Evolutionary conservation across 2,797 vertebrate species (phyloP).

Genomic region (Spinibarbus caldwelli): DNA sequence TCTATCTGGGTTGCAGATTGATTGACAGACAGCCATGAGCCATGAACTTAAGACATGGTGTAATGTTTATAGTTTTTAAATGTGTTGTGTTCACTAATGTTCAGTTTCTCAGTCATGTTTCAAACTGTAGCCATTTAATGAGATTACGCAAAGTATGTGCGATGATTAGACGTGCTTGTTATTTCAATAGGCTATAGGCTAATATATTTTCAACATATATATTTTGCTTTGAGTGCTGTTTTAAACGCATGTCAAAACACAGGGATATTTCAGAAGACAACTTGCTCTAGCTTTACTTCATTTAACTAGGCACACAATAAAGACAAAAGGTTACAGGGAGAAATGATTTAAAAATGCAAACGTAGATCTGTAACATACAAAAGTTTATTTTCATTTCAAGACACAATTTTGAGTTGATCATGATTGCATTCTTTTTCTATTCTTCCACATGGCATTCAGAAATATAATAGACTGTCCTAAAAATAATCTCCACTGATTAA

Average conservation of each 20-base stretch:
- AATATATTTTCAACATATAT: neutral
- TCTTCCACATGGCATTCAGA: neutral
- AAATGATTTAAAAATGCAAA: slow-evolving; percentile 25
- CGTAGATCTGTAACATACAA: neutral
- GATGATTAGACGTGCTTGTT: neutral
- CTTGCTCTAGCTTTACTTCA: neutral
- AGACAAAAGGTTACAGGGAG: neutral
- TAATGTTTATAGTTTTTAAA: neutral
- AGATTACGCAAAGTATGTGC: neutral
- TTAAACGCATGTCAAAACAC: neutral
- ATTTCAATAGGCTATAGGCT: neutral
- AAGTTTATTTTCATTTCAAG: neutral
- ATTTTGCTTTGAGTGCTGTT: no score
- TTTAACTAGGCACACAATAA: neutral
- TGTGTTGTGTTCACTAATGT: neutral
- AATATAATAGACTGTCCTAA: neutral
- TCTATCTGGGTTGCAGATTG: neutral
- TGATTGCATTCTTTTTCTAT: neutral
- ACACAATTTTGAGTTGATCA: no score
- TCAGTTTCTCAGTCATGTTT: neutral
- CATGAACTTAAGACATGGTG: neutral
- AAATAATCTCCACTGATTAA: neutral
- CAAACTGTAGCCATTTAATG: neutral
- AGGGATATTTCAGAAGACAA: neutral
- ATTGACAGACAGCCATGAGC: neutral